Percentiles rank a stretch among this genome's conserved stretches.
phyloP scores from a whole-genome alignment of 2,888 invertebrate genomes.

The Phalangium opilio region DNA sequence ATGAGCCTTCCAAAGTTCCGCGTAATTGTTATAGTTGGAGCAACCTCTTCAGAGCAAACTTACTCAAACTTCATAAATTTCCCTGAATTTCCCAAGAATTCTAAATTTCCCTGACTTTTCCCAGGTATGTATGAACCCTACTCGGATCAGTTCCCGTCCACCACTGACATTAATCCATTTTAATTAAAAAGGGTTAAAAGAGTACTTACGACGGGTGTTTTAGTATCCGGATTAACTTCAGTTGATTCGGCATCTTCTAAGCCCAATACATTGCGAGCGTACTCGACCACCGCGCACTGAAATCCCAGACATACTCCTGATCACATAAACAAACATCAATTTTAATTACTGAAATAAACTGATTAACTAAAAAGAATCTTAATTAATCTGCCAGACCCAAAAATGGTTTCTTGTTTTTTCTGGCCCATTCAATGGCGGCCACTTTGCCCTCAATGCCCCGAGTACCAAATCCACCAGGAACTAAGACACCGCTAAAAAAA shows the following conservation, averaged over 20 bases:
- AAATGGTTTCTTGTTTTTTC: conserved; percentile 74
- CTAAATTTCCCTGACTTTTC: too few species aligned
- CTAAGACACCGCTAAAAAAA: conserved; percentile 62
- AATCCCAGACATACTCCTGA: conserved; percentile 79
- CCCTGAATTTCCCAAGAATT: too few species aligned
- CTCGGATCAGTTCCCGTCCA: too few species aligned
- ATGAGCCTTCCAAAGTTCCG: too few species aligned
- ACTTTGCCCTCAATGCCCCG: conserved; percentile 95
- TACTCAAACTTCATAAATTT: too few species aligned
- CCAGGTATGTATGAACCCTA: too few species aligned
- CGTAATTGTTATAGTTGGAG: too few species aligned
- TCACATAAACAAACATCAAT: conserved; percentile 12
- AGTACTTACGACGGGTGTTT: conserved; percentile 47
- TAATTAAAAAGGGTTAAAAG: too few species aligned
- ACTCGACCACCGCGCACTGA: conserved; percentile 93
- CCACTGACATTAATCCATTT: too few species aligned
- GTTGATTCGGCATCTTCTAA: conserved; percentile 66
- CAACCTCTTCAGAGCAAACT: too few species aligned
- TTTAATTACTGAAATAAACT: not conserved
- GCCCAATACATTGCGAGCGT: conserved; percentile 63
- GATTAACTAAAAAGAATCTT: not conserved
- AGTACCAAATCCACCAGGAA: conserved; percentile 94
- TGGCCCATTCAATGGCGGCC: conserved; percentile 79
- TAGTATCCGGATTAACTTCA: conserved; percentile 59
- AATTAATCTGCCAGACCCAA: too few species aligned